phyloP scores from a whole-genome alignment of 2,888 invertebrate genomes.

The Crocallis elinguaria region DNA sequence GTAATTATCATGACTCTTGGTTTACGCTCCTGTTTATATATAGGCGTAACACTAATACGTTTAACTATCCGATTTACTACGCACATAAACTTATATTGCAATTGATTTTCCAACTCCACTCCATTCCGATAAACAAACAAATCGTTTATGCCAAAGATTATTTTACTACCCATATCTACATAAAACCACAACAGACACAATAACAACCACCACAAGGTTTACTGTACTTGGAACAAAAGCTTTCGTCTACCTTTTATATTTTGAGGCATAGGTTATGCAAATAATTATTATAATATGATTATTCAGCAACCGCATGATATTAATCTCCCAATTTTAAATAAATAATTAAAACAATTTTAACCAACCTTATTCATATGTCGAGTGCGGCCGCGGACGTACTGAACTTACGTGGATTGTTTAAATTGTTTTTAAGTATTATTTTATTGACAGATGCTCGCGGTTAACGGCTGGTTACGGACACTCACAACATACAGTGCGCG shows the following conservation, averaged over 20 bases:
- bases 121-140: conserved; percentile 28
- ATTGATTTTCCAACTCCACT: conserved; percentile 22
- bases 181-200: conserved; percentile 30
- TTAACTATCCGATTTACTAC: conserved; percentile 27
- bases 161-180: conserved; percentile 33
- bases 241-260: conserved; percentile 45
- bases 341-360: conserved; percentile 73
- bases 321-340: conserved; percentile 65
- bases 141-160: conserved; percentile 29
- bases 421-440: conserved; percentile 60
- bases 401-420: conserved; percentile 61
- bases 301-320: conserved; percentile 70
- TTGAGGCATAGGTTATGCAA: conserved; percentile 48
- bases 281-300: conserved; percentile 60
- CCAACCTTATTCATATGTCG: conserved; percentile 64
- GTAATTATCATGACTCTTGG: conserved; percentile 73
- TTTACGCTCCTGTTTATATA: conserved; percentile 44
- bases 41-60: conserved; percentile 17
- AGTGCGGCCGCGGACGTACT: conserved; percentile 50
- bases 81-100: conserved; percentile 24
- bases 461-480: conserved; percentile 24
- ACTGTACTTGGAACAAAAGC: conserved; percentile 40
- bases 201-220: conserved; percentile 38
- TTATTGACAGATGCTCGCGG: conserved; percentile 48
- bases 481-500: conserved; percentile 55